A percentile compares a stretch with the other conserved stretches of the same genome.
Evolutionary conservation across 2,888 invertebrate species (phyloP).

Genomic region (Tricholauxania praeusta): DNA sequence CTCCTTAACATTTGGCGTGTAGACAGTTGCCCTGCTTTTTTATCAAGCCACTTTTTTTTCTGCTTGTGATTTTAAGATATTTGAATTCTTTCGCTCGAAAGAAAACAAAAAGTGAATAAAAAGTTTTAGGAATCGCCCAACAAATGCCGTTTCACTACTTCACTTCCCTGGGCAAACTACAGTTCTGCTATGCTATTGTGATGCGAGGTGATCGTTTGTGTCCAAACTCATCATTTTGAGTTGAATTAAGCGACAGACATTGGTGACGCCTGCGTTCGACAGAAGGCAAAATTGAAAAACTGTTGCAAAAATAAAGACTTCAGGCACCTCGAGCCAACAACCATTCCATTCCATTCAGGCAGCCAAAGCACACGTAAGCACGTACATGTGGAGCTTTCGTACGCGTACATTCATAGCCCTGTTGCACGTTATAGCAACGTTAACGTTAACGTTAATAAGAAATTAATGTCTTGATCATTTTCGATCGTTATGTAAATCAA

Average conservation of each 20-base stretch:
- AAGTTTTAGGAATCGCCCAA: constrained; percentile 38
- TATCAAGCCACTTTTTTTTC: not conserved
- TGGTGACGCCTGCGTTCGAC: constrained; percentile 32
- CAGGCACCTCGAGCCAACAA: constrained; percentile 38
- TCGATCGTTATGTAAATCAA: constrained; percentile 69
- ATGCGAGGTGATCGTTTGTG: not conserved
- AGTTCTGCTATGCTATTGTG: constrained; percentile 30
- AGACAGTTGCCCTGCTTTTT: constrained; percentile 12
- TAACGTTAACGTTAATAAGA: constrained; percentile 68
- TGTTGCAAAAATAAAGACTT: constrained; percentile 43
- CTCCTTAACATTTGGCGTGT: constrained; percentile 2
- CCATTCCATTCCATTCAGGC: constrained; percentile 2
- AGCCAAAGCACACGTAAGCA: constrained; percentile 3
- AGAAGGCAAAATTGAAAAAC: constrained; percentile 46
- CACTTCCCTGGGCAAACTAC: no score
- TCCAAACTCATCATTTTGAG: constrained; percentile 13
- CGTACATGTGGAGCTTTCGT: constrained; percentile 28
- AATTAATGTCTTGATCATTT: constrained; percentile 69
- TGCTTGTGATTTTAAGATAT: not conserved
- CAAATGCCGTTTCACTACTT: constrained; percentile 24
- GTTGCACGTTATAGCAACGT: constrained; percentile 48
- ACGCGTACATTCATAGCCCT: constrained; percentile 24
- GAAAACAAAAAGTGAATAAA: constrained; percentile 37
- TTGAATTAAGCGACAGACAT: constrained; percentile 18
- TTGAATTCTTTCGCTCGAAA: no score